Evolutionary conservation across 2,797 vertebrate genomes (phyloP), one percentile per base, ranked within the genome.

Genomic region (Masticophis lateralis): DNA sequence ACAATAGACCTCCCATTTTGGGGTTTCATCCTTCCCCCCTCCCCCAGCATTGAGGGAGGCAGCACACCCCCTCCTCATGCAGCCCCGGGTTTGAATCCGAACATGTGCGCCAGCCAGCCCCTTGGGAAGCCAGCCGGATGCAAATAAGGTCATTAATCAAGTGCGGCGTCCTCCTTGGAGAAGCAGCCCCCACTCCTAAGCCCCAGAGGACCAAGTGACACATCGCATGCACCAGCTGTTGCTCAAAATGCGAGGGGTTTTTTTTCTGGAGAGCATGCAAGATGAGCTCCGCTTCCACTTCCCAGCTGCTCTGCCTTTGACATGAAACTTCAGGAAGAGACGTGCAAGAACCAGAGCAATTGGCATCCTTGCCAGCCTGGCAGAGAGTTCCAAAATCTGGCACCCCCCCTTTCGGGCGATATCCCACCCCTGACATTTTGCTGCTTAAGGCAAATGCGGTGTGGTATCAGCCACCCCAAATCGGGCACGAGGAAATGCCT

Each of bases 71-170:
- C 66, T 32, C n/a, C n/a, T 27, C 51, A 56, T 1, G 56, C 4
- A 37, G 10, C 6, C 6, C 60, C 43, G 27, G 92, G 88, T 22
- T 89, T 91, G 59, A 28, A 61, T 66, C 91, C 91, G 87, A 63
- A 91, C 94, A 95, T 95, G 95, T 92, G 92, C 95, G 95, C 87
- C 91, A 66, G 94, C 93, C 37, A 8, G 87, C 91, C 94, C 94
- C 92, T 92, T 86, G 92, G 95, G 90, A 93, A 95, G 94, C 20
- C 6, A 92, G 93, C 95, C 96, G 94, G 95, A 94, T 96, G 97
- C 96, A 96, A 97, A 98, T 90, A 89, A 95, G 95, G 92, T 88
- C 92, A 95, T 96, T 93, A 96, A 96, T 97, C 96, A 96, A 87
- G 0, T 51, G 91, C 43, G 92, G 95, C 83, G 74, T 14, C 59